Percentiles rank a stretch among this genome's conserved stretches.
Conservation (phyloP, 2,888 invertebrate genomes). For the Tachina lurida region DNA sequence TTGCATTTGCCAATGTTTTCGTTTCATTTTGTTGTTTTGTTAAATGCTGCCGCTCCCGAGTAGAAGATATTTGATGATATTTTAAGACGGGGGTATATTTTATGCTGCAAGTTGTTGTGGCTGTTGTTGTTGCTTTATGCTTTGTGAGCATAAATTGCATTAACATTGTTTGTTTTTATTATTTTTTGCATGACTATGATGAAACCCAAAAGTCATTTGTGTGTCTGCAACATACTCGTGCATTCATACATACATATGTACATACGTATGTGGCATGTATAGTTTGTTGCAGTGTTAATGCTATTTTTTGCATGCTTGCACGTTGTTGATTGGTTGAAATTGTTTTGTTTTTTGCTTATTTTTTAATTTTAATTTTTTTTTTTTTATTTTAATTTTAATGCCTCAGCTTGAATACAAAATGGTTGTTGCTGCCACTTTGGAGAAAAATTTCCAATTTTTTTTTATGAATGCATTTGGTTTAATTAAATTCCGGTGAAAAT, state of each 20-base stretch:
- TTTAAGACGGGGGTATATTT: constrained; percentile 42
- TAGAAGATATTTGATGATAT: constrained; percentile 48
- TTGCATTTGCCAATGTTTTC: constrained; percentile 27
- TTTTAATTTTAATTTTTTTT: constrained; percentile 15
- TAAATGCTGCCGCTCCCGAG: constrained; percentile 49
- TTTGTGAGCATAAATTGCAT: constrained; percentile 68
- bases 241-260: too few relatives aligned
- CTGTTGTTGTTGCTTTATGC: constrained; percentile 46
- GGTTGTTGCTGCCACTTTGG: constrained; percentile 37
- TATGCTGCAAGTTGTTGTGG: constrained; percentile 28
- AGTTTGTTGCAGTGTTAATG: constrained; percentile 52
- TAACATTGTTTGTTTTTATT: constrained; percentile 47
- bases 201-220: constrained; percentile 57
- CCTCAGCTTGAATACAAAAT: constrained; percentile 45
- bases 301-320: constrained; percentile 64
- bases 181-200: constrained; percentile 46
- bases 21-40: constrained; percentile 44
- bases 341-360: constrained; percentile 24
- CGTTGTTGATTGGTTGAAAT: constrained; percentile 51
- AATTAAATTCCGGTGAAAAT: background rate
- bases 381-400: constrained; percentile 23
- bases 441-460: background rate
- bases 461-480: background rate
- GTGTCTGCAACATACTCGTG: background rate
- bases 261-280: constrained; percentile 29